phyloP scores from a whole-genome alignment of 2,888 invertebrate genomes.

The Capitulum mitella region DNA sequence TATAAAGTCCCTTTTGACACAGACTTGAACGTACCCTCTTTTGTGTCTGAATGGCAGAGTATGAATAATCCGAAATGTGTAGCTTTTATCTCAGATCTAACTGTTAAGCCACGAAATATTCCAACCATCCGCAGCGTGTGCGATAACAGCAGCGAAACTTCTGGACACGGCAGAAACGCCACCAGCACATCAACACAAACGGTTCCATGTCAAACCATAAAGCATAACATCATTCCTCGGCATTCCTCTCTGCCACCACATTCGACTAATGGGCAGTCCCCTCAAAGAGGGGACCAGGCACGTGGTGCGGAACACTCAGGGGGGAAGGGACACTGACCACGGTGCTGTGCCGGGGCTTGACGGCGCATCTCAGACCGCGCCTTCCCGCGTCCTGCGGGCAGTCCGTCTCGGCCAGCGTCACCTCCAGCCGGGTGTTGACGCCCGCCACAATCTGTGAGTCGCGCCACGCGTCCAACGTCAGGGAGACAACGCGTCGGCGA shows the following conservation, averaged over 20 bases:
- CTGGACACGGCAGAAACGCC: not conserved
- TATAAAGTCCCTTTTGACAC: too few species aligned
- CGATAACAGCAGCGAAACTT: too few species aligned
- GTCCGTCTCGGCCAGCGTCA: constrained; percentile 8
- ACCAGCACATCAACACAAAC: not conserved
- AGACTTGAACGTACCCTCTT: too few species aligned
- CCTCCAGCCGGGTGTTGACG: constrained; percentile 1
- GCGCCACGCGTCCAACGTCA: constrained; percentile 43
- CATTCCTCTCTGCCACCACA: too few species aligned
- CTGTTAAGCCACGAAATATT: too few species aligned
- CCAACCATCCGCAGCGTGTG: too few species aligned
- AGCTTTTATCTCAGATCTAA: too few species aligned
- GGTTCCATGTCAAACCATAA: not conserved
- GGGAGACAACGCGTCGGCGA: constrained; percentile 36
- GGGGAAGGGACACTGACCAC: not conserved
- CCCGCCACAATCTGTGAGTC: constrained; percentile 18
- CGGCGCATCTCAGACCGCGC: not conserved
- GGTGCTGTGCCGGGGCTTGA: not conserved
- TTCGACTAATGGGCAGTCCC: not conserved
- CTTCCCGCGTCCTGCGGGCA: not conserved
- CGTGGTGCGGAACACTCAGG: not conserved
- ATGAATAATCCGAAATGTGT: too few species aligned
- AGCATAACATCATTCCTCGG: too few species aligned
- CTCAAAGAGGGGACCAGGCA: too few species aligned
- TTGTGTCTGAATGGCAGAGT: too few species aligned